These are phyloP conservation scores for Heliconius ismenius DNA, from an alignment of 2,888 invertebrate species.

Conservation along the genomic window DNA sequence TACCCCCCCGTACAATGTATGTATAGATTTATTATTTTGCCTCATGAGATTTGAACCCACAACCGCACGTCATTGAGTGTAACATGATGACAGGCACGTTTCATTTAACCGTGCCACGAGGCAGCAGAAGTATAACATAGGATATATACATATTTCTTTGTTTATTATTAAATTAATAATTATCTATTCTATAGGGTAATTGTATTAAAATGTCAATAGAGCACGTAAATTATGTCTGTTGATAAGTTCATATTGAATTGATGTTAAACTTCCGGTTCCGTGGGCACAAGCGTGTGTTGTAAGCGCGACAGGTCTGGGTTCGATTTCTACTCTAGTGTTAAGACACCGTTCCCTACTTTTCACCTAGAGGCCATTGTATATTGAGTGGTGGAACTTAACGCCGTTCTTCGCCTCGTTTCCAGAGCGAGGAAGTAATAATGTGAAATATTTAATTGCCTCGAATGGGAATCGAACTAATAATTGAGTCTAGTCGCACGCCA, in stretches of 20 bases:
- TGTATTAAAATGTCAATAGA: constrained; percentile 8
- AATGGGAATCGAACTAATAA: no score
- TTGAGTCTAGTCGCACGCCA: not conserved
- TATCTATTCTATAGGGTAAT: constrained; percentile 6
- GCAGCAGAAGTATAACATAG: not conserved
- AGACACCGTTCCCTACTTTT: no score
- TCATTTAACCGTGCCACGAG: not conserved
- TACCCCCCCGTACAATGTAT: no score
- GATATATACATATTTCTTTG: constrained; percentile 4
- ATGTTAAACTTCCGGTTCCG: not conserved
- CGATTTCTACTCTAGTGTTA: no score
- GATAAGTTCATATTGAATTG: constrained; percentile 3
- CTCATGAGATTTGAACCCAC: not conserved
- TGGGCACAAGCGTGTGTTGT: no score
- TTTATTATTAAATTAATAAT: not conserved
- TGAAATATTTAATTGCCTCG: no score
- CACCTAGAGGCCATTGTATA: no score
- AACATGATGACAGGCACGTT: not conserved
- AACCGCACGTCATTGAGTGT: not conserved
- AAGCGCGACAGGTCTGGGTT: no score
- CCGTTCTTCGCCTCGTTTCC: no score
- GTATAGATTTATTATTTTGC: not conserved
- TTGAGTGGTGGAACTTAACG: no score
- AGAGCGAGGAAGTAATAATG: no score
- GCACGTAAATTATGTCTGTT: constrained; percentile 18